Base-by-base conservation (phyloP, 2,113 vertebrate genomes). In the Suricata suricatta region DNA sequence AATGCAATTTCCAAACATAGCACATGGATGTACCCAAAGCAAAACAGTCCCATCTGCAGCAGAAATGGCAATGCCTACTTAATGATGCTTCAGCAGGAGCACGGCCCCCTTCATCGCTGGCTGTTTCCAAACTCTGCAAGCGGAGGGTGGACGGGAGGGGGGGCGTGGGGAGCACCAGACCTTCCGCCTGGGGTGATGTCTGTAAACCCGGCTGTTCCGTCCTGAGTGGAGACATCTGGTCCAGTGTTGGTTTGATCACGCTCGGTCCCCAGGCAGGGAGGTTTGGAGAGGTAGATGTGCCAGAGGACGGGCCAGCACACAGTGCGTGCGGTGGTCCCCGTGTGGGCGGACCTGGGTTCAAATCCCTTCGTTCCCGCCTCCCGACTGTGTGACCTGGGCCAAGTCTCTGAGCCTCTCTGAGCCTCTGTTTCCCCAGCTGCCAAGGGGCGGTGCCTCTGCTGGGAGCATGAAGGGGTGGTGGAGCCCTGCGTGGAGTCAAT, bases 81-180 rank as follows among this genome's bases (percentile, higher is more conserved):
- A 13, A 47, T 25, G 68, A 12, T 2, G 31, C 15, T 44, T 16
- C 27, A 29, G 47, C 38, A 35, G 47, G n/a, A 54, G 0, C 23
- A 1, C 11, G 13, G 64, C 54, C 5, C 9, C 0, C 27, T 52
- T 31, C 66, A 13, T 7, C 19, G 0, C 1, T 27, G 76, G 21
- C 47, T 14, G 4, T 17, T 38, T 47, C 27, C 35, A 23, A 2
- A n/a, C 10, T 19, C 47, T 38, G 14, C 9, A 52, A 50, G 44
- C 76, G 38, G 60, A 76, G 23, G 57, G 64, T 29, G 15, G 19
- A 23, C 1, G 2, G 14, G 17, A 76, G 23, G 57, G 64, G 23
- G 15, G 19, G 17, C 1, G 2, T 10, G 17, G 23, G 25, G 74
- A 12, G 64, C 54, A 50, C 64, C 83, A 8, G 8, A 10, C 5